Evolutionary conservation across 92 coral and sea anemone genomes (phyloP).

Genomic region (Palythoa grandis): DNA sequence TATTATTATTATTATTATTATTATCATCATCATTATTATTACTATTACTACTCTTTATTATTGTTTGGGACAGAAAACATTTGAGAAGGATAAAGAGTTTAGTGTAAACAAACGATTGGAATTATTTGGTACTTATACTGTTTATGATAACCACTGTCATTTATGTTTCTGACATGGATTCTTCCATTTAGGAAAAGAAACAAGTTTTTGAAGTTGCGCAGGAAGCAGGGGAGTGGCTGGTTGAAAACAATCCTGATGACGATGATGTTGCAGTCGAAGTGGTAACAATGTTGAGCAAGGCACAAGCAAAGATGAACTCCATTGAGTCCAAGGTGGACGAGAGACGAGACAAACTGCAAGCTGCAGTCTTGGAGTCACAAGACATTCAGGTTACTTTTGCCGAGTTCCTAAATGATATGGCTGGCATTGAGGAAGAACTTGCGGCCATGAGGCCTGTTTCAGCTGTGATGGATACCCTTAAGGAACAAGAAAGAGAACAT

Average conservation of each 20-base stretch:
- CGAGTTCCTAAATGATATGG: constrained; percentile 87
- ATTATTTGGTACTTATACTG: neutral
- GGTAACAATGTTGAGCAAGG: constrained; percentile 79
- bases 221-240: constrained; percentile 92
- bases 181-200: constrained; percentile 61
- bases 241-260: constrained; percentile 82
- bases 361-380: constrained; percentile 83
- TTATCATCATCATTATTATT: too few species aligned
- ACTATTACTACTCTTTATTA: too few species aligned
- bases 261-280: constrained; percentile 81
- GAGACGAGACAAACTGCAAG: constrained; percentile 83
- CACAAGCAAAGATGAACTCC: constrained; percentile 90
- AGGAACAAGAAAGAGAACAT: constrained; percentile 92
- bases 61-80: neutral
- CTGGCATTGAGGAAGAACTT: constrained; percentile 91
- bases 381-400: constrained; percentile 88
- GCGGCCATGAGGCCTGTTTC: constrained; percentile 96
- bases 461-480: constrained; percentile 85
- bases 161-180: neutral
- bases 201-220: constrained; percentile 81
- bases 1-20: too few species aligned
- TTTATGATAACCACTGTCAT: neutral
- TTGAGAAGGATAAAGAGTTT: neutral
- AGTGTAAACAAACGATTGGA: neutral
- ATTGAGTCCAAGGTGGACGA: constrained; percentile 82